Evolutionary conservation across 2,113 vertebrate species (phyloP), one percentile per base, ranked within the genome.

Genomic region (Brachyhypopomus occidentalis): DNA sequence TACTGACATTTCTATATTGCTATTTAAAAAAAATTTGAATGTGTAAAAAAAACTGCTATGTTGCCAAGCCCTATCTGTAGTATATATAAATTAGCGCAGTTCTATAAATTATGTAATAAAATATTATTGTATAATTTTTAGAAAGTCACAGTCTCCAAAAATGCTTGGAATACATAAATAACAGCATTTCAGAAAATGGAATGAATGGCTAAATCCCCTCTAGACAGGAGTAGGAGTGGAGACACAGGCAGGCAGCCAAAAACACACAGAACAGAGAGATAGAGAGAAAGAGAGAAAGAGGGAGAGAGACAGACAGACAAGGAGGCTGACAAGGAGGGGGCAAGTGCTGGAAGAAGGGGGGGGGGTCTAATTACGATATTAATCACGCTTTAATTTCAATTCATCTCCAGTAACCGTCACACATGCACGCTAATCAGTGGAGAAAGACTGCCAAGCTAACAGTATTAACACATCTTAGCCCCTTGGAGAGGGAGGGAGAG

Each of bases 371-470:
- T 92, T 90, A 88, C 85, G 88, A 80, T 89, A 91, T 90, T 89
- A 90, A 93, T 89, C 88, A 88, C 88, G 89, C 63, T 83, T 86
- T 91, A 80, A 92, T 89, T 90, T 91, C 86, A 86, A 88, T 90
- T 92, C 82, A 91, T 88, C 82, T 86, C 78, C 80, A 86, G 86
- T 81, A 89, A 88, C 79, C 85, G 75, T 86, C 83, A 86, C 83
- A 78, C 78, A 69, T 22, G 83, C 72, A 83, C 48, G 86, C 87
- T 91, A 91, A 92, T 92, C 89, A 88, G 88, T 79, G 79, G 60
- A 83, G 89, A 85, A 89, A 90, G 78, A 84, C 81, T 85, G 89
- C 88, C 89, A 91, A 91, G 85, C 82, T 75, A 79, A 85, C 84
- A 85, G 86, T 90, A 91, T 91, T 90, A 92, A 90, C 90, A 91